Percentiles rank a stretch among this genome's conserved stretches.
Conservation (phyloP, 2,888 invertebrate species). For the Agrotis clavis region DNA sequence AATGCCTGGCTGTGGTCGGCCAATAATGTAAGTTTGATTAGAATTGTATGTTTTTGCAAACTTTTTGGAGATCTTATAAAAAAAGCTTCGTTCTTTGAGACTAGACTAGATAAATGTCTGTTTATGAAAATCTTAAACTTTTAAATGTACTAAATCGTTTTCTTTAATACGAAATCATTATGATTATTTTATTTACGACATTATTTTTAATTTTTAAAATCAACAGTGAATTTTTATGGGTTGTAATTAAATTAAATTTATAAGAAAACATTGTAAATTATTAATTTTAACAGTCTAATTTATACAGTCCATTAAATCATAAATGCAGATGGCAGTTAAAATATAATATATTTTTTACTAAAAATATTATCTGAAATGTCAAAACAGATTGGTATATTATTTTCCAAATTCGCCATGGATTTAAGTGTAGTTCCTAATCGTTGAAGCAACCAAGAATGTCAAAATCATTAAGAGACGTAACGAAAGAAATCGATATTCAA, state of each 20-base stretch:
- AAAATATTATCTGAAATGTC: slow-evolving; percentile 1
- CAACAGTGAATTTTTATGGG: not conserved
- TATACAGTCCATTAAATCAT: too few relatives aligned
- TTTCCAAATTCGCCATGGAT: slow-evolving; percentile 20
- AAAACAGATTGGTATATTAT: slow-evolving; percentile 21
- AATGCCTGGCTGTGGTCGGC: slow-evolving; percentile 53
- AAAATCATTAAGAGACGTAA: slow-evolving; percentile 60
- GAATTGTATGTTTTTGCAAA: slow-evolving; percentile 49
- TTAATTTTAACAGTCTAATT: not conserved
- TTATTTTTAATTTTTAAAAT: slow-evolving; percentile 8
- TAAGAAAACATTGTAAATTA: not conserved
- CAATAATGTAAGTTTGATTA: slow-evolving; percentile 62
- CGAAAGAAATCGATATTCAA: slow-evolving; percentile 63
- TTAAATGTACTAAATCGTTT: too few relatives aligned
- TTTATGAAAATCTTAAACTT: too few relatives aligned
- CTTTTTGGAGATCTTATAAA: slow-evolving; percentile 21
- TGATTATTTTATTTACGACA: not conserved
- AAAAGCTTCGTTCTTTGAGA: slow-evolving; percentile 7
- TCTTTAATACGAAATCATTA: not conserved
- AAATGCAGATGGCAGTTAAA: not conserved
- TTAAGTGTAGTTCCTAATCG: slow-evolving; percentile 28
- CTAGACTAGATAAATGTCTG: not conserved
- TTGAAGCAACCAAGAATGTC: slow-evolving; percentile 48
- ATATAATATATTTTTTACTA: not conserved
- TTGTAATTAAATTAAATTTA: not conserved